Evolutionary conservation across 2,888 invertebrate genomes (phyloP).

Genomic region (Leptinotarsa tumamoca): DNA sequence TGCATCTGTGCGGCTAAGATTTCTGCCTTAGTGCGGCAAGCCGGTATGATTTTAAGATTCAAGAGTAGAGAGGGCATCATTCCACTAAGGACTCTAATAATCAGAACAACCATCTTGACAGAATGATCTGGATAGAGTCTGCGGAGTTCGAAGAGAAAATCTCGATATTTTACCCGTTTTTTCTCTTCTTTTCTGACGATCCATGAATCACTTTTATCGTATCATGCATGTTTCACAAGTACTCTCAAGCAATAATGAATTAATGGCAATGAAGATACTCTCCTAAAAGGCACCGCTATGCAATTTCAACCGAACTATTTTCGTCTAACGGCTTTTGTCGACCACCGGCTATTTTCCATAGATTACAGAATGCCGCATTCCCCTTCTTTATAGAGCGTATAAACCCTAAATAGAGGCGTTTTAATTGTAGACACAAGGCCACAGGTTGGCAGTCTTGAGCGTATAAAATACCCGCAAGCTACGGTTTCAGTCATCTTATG

Average conservation of each 20-base stretch:
- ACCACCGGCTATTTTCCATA: constrained; percentile 50
- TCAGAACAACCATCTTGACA: no score
- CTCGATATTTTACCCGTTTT: no score
- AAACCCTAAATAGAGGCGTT: constrained; percentile 39
- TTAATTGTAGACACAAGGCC: constrained; percentile 49
- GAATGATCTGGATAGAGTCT: no score
- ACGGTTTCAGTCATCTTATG: constrained; percentile 27
- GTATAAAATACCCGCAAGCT: constrained; percentile 34
- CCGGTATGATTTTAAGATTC: no score
- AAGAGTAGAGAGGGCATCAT: no score
- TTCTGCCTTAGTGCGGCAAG: no score
- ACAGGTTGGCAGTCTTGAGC: constrained; percentile 46
- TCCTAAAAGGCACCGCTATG: constrained; percentile 31
- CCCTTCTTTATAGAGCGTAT: constrained; percentile 43
- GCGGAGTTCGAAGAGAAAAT: no score
- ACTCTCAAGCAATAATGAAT: background rate
- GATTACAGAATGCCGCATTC: constrained; percentile 45
- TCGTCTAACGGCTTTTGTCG: constrained; percentile 52
- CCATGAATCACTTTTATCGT: background rate
- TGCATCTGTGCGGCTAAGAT: no score
- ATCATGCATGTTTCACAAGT: background rate
- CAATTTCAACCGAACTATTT: constrained; percentile 48
- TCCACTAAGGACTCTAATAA: no score
- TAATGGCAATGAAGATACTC: background rate
- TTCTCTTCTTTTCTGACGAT: no score